Percentiles rank a stretch among this genome's conserved stretches.
phyloP scores from a whole-genome alignment of 2,797 vertebrate species.

The Lagodon rhomboides region DNA sequence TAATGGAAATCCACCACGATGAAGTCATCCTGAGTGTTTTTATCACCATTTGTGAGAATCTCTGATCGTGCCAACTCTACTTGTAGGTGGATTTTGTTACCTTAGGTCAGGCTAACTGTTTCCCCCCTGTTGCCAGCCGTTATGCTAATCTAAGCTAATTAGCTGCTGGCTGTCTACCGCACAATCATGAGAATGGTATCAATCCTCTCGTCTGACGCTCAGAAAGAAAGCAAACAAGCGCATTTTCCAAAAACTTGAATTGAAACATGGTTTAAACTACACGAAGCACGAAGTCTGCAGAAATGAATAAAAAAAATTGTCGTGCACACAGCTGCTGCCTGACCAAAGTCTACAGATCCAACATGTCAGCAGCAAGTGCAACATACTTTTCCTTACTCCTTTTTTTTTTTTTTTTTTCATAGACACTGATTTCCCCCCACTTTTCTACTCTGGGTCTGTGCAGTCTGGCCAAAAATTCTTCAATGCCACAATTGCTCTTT shows the following conservation, averaged over 20 bases:
- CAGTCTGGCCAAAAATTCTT: slow-evolving; percentile 30
- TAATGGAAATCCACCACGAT: too few species aligned
- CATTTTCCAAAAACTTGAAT: background rate
- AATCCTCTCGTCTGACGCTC: background rate
- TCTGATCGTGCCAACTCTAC: too few species aligned
- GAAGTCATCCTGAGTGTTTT: too few species aligned
- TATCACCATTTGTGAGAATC: too few species aligned
- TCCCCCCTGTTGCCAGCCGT: too few species aligned
- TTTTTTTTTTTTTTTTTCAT: background rate
- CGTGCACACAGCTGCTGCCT: too few species aligned
- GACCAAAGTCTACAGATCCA: slow-evolving; percentile 1
- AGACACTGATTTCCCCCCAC: slow-evolving; percentile 4
- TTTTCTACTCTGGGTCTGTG: slow-evolving; percentile 15
- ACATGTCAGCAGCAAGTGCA: slow-evolving; percentile 6
- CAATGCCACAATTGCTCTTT: slow-evolving; percentile 56
- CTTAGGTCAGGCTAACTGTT: too few species aligned
- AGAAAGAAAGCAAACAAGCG: background rate
- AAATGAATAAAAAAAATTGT: background rate
- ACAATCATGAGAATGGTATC: too few species aligned
- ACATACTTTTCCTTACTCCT: slow-evolving; percentile 8
- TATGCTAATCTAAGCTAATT: too few species aligned
- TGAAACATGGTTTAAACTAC: background rate
- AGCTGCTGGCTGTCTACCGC: background rate
- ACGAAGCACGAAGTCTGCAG: background rate
- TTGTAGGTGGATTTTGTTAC: too few species aligned